Percentiles rank a stretch among this genome's conserved stretches.
Conservation (phyloP, 2,888 invertebrate genomes). For the Nemapogon koenigi region DNA sequence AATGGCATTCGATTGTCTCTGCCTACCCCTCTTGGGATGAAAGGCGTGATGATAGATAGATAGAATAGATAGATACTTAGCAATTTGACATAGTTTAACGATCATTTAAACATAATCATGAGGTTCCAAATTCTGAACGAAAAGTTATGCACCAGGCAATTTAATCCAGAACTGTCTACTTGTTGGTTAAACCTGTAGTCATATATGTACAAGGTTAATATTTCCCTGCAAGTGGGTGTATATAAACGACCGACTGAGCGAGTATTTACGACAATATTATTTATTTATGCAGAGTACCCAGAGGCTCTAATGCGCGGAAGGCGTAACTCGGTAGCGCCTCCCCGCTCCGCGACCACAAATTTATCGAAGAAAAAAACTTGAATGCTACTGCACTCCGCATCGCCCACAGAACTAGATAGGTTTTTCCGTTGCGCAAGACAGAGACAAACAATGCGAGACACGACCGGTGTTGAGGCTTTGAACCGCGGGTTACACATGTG, state of each 20-base stretch:
- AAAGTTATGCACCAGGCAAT: too few species aligned
- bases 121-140: too few species aligned
- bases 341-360: slow-evolving; percentile 59
- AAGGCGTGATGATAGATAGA: too few species aligned
- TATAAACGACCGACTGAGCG: slow-evolving; percentile 46
- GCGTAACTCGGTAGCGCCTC: slow-evolving; percentile 61
- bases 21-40: too few species aligned
- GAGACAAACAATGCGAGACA: slow-evolving; percentile 36
- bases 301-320: slow-evolving; percentile 60
- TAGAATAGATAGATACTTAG: too few species aligned
- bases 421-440: slow-evolving; percentile 54
- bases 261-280: slow-evolving; percentile 55
- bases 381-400: slow-evolving; percentile 62
- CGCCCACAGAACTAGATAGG: slow-evolving; percentile 63
- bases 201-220: not conserved
- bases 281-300: slow-evolving; percentile 52
- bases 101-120: too few species aligned
- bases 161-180: too few species aligned
- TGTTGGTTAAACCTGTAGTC: too few species aligned
- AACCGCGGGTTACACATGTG: slow-evolving; percentile 42
- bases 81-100: too few species aligned
- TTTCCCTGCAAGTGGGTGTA: slow-evolving; percentile 21
- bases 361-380: slow-evolving; percentile 58
- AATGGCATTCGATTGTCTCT: too few species aligned
- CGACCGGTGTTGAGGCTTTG: slow-evolving; percentile 63